These are phyloP conservation scores for Stramonita haemastoma DNA, from an alignment of 2,888 invertebrate genomes.

Conservation along the genomic window DNA sequence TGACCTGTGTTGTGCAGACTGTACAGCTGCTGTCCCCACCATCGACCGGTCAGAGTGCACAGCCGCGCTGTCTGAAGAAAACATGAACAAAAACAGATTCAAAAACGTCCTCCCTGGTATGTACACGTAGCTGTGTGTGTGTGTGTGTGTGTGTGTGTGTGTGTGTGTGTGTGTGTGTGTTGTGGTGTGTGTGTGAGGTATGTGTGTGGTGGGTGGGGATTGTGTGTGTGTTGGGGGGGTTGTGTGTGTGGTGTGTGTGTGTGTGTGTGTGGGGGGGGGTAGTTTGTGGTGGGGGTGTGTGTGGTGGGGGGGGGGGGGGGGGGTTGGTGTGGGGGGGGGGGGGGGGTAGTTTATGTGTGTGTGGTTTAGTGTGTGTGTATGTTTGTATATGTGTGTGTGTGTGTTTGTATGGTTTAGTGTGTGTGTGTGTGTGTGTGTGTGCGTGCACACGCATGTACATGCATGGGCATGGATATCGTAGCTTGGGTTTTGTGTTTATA, in stretches of 20 bases:
- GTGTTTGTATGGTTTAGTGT: background rate
- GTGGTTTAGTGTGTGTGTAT: background rate
- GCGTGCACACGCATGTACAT: background rate
- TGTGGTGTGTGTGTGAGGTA: background rate
- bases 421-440: background rate
- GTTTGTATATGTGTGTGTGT: background rate
- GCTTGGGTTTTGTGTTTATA: too few species aligned
- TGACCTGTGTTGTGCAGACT: conserved; percentile 60
- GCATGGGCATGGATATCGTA: background rate
- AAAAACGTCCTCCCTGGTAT: conserved; percentile 73
- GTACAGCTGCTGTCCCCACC: conserved; percentile 66
- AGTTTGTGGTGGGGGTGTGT: too few species aligned
- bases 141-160: background rate
- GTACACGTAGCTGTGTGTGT: background rate
- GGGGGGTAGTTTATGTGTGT: background rate
- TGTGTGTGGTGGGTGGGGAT: too few species aligned
- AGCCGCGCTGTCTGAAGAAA: conserved; percentile 64
- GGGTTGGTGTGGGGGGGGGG: too few species aligned
- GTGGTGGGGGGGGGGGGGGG: too few species aligned
- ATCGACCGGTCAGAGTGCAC: conserved; percentile 70
- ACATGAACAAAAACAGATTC: conserved; percentile 71
- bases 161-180: background rate
- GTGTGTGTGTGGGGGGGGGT: too few species aligned
- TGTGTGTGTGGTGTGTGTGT: too few species aligned
- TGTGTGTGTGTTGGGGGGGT: too few species aligned